Base-by-base conservation (phyloP, 1,140 invertebrate species). In the Drosophila ambigua region DNA sequence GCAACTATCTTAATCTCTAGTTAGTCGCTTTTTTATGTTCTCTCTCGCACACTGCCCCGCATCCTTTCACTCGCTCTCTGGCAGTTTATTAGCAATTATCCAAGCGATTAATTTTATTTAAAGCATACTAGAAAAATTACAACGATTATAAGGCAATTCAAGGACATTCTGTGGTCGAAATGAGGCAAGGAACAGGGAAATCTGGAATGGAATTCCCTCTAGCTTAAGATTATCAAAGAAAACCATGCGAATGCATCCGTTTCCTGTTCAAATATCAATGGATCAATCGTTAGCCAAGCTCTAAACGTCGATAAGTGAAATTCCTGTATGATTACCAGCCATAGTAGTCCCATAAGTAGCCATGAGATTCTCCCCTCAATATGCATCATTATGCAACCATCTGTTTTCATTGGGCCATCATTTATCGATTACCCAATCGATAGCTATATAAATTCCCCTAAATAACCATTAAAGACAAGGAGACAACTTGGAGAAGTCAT, bases 51-150 rank as follows among this genome's bases (percentile, higher is more conserved):
- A 2, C 3, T 39, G 24, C 24, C 39, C 20, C 20, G 2, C 20
- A 20, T 20, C 44, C 16, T 44, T 45, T 23, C 24, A 31, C 28
- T 9, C n/a, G 11, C 5, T 24, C 13, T 50, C 16, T 60, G 24
- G 4, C 55, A 58, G 48, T 68, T 81, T 65, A 81, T 81, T 82
- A 87, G 74, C 66, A 79, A 87, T 85, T 87, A 88, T 66, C 74
- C 79, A 76, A 74, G 48, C 72, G 73, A 79, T 88, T 78, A 82
- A 87, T 69, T 87, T 75, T 54, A 59, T 64, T 78, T 63, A 67
- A 59, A 46, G 62, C 20, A 43, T 54, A 46, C 72, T 62, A 31
- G 31, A 15, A 54, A 44, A 41, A 43, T 52, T 20, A 5, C 39
- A 1, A 20, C 0, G 3, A 7, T 20, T 11, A 9, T 4, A 5